Base-by-base conservation (phyloP, 1,140 invertebrate species). In the Philotrypesis tridentata region DNA sequence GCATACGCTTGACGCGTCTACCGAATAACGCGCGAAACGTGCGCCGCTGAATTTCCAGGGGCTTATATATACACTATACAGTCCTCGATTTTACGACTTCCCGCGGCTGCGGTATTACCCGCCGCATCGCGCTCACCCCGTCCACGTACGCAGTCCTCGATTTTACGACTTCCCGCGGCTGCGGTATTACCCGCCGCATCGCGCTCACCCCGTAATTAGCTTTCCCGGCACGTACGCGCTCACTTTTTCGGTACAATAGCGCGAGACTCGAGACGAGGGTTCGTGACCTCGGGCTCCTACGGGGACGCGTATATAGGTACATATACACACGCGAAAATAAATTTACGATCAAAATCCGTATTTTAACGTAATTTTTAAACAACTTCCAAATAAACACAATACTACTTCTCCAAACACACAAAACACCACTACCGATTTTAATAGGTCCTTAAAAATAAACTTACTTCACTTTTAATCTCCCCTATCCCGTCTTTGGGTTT, bases 151-250 rank as follows among this genome's bases (percentile, higher is more conserved):
- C 21, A 17, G 12, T 55, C 25, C 40, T 68, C 68, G 31, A 70
- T 70, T 70, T 79, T 70, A 79, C 31, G 77, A 79, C 33, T 70
- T 27, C 14, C 65, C n/a, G 14, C 40, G 67, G 37, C 0, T 6
- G 31, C 27, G 31, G 2, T 0, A n/a, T n/a, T n/a, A n/a, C n/a
- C n/a, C n/a, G n/a, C n/a, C n/a, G n/a, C n/a, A n/a, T n/a, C n/a
- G n/a, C 31, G 9, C 63, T 14, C 77, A 5, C 43, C n/a, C 17
- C 77, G 27, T 23, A 79, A 73, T 80, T 80, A 43, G 70, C 79
- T 80, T 80, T 72, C 79, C 71, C 79, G 79, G 79, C 79, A 80
- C 79, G 79, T 80, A 75, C 76, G 37, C 67, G 37, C 67, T 40
- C 6, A n/a, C 21, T 23, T 72, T 82, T 79, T 65, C 74, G 60